Evolutionary conservation across 2,113 vertebrate genomes (phyloP).

Genomic region (Stegostoma tigrinum): DNA sequence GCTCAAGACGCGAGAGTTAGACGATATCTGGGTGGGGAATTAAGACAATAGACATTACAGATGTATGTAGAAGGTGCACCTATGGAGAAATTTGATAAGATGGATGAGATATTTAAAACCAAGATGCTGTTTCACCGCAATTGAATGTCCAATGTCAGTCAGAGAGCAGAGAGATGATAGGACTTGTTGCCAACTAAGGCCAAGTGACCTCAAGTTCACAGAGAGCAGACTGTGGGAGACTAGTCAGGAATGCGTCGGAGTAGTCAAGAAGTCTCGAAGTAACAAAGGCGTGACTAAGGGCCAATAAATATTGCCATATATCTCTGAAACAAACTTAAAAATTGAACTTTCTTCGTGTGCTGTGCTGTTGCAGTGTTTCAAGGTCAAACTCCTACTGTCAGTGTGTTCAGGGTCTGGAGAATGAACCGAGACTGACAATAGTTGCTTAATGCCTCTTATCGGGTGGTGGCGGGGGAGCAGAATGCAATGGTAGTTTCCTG

Average conservation of each 20-base stretch:
- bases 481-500: background rate
- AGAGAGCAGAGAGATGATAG: background rate
- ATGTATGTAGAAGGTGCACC: background rate
- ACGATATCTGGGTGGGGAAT: background rate
- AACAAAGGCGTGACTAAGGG: background rate
- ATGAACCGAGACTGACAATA: background rate
- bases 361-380: background rate
- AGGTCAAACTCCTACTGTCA: background rate
- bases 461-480: background rate
- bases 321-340: background rate
- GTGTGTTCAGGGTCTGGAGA: background rate
- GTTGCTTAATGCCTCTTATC: background rate
- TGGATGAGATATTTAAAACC: background rate
- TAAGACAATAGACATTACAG: background rate
- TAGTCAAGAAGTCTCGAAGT: background rate
- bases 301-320: background rate
- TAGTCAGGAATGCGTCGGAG: no score
- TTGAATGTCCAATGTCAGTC: background rate
- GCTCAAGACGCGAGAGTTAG: background rate
- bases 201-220: no score
- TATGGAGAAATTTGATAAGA: background rate
- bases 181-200: background rate
- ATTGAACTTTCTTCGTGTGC: background rate
- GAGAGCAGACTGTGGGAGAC: no score
- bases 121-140: background rate